Evolutionary conservation across 2,888 invertebrate species (phyloP).

Genomic region (Cheilosia vernalis): DNA sequence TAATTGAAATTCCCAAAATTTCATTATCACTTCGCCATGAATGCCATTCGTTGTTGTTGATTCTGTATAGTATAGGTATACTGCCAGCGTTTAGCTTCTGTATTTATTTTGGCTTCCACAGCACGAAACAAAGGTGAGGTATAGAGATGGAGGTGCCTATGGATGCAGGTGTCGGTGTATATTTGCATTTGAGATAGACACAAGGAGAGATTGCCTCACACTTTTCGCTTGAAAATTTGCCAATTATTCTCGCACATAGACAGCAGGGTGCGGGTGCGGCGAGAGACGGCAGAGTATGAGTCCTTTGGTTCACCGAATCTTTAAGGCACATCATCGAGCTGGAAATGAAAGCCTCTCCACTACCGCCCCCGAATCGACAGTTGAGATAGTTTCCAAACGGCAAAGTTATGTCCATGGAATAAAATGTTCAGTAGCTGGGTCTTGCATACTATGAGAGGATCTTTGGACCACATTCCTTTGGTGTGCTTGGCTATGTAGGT

Average conservation of each 20-base stretch:
- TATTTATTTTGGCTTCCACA: not conserved
- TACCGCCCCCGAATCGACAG: not conserved
- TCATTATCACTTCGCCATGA: conserved; percentile 60
- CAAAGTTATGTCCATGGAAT: not conserved
- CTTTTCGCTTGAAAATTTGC: conserved; percentile 45
- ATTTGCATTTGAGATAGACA: not conserved
- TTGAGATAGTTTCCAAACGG: conserved; percentile 23
- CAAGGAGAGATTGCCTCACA: conserved; percentile 37
- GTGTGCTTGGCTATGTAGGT: not conserved
- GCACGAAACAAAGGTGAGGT: not conserved
- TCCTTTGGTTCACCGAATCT: conserved; percentile 1
- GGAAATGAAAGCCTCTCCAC: not conserved
- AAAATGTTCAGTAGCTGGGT: not conserved
- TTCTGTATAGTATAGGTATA: not conserved
- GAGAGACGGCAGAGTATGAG: not conserved
- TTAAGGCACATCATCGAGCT: not conserved
- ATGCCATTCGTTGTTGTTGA: conserved; percentile 25
- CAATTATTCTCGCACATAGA: conserved; percentile 38
- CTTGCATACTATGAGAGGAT: not conserved
- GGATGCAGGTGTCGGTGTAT: conserved; percentile 18
- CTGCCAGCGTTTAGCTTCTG: not conserved
- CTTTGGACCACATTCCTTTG: conserved; percentile 5
- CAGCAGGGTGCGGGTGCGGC: not conserved
- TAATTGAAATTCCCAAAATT: conserved; percentile 62
- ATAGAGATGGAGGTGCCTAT: too few species aligned